These are phyloP conservation scores for Camponotus pennsylvanicus DNA, from an alignment of 1,140 invertebrate species.

Conservation along the genomic window DNA sequence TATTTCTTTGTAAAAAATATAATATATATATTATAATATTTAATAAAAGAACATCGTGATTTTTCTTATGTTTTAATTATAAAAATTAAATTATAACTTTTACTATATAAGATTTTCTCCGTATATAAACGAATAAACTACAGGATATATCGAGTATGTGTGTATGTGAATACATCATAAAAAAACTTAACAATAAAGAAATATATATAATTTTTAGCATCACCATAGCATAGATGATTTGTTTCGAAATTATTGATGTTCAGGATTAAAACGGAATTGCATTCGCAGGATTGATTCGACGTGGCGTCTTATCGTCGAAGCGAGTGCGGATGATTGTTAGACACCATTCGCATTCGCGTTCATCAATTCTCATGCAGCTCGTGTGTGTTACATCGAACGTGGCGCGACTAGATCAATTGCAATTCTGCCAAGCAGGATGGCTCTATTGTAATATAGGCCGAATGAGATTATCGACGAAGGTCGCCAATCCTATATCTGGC, in stretches of 20 bases:
- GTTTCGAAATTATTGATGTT: not conserved
- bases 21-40: too few relatives aligned
- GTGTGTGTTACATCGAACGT: slow-evolving; percentile 33
- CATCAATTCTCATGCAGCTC: slow-evolving; percentile 19
- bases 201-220: not conserved
- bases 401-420: slow-evolving; percentile 74
- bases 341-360: not conserved
- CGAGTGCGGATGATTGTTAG: slow-evolving; percentile 50
- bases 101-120: too few relatives aligned
- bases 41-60: too few relatives aligned
- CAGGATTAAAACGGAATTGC: slow-evolving; percentile 6
- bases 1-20: too few relatives aligned
- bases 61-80: too few relatives aligned
- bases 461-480: slow-evolving; percentile 77
- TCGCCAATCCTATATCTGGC: slow-evolving; percentile 58
- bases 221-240: not conserved
- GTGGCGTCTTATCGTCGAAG: slow-evolving; percentile 29
- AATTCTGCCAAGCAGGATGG: slow-evolving; percentile 80
- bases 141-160: too few relatives aligned
- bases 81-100: too few relatives aligned
- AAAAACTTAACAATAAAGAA: slow-evolving; percentile 9
- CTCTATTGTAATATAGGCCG: slow-evolving; percentile 80
- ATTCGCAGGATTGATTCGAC: not conserved
- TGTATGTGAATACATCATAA: not conserved
- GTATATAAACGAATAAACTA: too few relatives aligned